These are phyloP conservation scores for Mesoclemmys tuberculata DNA, from an alignment of 2,113 vertebrate species.

Conservation along the genomic window DNA sequence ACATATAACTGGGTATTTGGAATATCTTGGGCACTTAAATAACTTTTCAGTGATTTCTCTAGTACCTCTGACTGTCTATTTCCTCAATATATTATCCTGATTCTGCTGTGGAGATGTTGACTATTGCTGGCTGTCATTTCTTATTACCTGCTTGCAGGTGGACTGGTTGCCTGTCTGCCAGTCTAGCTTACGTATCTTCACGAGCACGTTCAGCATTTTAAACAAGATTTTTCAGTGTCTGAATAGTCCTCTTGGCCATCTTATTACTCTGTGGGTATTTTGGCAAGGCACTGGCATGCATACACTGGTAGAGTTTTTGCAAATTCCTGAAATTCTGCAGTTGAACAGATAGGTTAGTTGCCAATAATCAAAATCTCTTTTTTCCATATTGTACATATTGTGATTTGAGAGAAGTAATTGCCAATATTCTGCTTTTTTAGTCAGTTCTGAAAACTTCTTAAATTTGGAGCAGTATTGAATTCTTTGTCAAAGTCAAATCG, in stretches of 20 bases:
- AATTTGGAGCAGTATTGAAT: background rate
- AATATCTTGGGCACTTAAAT: background rate
- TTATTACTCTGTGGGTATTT: background rate
- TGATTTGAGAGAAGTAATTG: background rate
- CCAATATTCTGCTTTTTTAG: background rate
- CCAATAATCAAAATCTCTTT: background rate
- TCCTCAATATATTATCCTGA: fast-evolving
- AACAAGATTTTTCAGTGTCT: background rate
- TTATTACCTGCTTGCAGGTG: background rate
- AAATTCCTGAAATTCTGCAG: background rate
- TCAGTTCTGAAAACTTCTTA: background rate
- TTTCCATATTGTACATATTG: background rate
- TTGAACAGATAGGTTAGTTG: background rate
- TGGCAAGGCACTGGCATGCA: background rate
- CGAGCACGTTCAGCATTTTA: background rate
- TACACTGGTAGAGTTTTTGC: background rate
- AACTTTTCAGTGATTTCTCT: background rate
- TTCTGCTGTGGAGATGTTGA: background rate
- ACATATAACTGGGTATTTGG: background rate
- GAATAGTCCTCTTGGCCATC: background rate
- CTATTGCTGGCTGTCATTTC: background rate
- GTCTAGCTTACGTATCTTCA: background rate
- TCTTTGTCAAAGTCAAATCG: background rate
- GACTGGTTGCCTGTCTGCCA: background rate
- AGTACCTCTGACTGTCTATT: background rate